These are phyloP conservation scores for Jaculus jaculus DNA, from an alignment of 2,113 vertebrate species.

Conservation along the genomic window DNA sequence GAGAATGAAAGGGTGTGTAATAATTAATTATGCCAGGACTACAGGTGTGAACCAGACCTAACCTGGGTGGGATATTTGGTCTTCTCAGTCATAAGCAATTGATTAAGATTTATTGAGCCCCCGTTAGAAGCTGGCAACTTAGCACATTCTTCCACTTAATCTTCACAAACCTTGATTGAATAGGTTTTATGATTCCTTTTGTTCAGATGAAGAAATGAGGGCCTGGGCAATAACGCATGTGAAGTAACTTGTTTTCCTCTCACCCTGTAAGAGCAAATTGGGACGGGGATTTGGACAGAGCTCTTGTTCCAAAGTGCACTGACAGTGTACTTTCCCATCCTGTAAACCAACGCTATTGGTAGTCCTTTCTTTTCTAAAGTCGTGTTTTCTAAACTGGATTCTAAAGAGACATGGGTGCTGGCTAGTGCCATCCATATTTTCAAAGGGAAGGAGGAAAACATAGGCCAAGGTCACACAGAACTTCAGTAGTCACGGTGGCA, in stretches of 20 bases:
- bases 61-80: not conserved
- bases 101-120: constrained; percentile 29
- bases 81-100: not conserved
- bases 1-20: not conserved
- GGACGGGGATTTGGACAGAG: not conserved
- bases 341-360: not conserved
- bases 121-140: not conserved
- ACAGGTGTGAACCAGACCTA: not conserved
- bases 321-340: not conserved
- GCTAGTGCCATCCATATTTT: no score
- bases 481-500: not conserved
- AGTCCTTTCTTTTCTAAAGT: not conserved
- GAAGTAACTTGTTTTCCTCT: not conserved
- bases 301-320: not conserved
- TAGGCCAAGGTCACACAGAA: not conserved
- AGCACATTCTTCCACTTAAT: constrained; percentile 20
- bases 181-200: not conserved
- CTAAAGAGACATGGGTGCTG: not conserved
- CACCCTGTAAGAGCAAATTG: not conserved
- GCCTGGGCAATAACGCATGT: not conserved
- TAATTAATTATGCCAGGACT: not conserved
- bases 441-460: not conserved
- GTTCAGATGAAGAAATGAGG: not conserved
- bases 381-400: not conserved
- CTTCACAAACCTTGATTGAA: not conserved